A percentile compares a stretch with the other conserved stretches of the same genome.
These are phyloP conservation scores for Epirrita christyi DNA, from an alignment of 2,888 invertebrate species.

Conservation along the genomic window DNA sequence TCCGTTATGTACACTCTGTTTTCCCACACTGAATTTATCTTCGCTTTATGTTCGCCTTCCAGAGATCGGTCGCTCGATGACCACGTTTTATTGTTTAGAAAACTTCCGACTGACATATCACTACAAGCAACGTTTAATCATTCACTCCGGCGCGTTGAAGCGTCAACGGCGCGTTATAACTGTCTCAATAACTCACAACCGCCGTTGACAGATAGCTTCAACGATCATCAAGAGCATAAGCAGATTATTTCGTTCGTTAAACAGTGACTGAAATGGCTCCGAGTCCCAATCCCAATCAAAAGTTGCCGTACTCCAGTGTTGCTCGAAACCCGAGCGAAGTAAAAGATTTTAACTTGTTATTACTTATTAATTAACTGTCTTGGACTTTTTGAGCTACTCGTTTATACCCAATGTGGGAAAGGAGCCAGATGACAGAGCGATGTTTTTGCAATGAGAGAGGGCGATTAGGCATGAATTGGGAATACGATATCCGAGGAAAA, in stretches of 20 bases:
- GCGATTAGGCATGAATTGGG: conserved; percentile 53
- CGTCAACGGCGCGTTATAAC: conserved; percentile 56
- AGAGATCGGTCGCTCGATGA: conserved; percentile 50
- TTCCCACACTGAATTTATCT: conserved; percentile 52
- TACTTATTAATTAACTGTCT: conserved; percentile 57
- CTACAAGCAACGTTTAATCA: conserved; percentile 50
- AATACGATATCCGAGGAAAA: conserved; percentile 49
- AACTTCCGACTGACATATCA: conserved; percentile 40
- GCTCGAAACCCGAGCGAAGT: conserved; percentile 45
- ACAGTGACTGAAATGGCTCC: conserved; percentile 25
- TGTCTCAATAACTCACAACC: conserved; percentile 57
- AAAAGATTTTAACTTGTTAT: conserved; percentile 59
- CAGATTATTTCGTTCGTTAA: conserved; percentile 47
- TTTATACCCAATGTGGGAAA: conserved; percentile 46
- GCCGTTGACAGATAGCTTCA: conserved; percentile 54
- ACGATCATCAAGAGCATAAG: conserved; percentile 54
- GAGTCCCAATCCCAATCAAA: conserved; percentile 56
- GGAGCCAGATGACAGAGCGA: conserved; percentile 50
- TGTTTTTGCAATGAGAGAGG: conserved; percentile 48
- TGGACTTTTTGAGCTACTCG: conserved; percentile 22
- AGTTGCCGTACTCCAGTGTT: conserved; percentile 60
- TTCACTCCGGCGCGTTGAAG: conserved; percentile 51
- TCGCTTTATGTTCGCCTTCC: conserved; percentile 50
- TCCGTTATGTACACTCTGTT: conserved; percentile 48
- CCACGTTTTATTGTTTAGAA: conserved; percentile 53